These are phyloP conservation scores for Gila orcuttii DNA, from an alignment of 2,113 vertebrate genomes.

Conservation along the genomic window DNA sequence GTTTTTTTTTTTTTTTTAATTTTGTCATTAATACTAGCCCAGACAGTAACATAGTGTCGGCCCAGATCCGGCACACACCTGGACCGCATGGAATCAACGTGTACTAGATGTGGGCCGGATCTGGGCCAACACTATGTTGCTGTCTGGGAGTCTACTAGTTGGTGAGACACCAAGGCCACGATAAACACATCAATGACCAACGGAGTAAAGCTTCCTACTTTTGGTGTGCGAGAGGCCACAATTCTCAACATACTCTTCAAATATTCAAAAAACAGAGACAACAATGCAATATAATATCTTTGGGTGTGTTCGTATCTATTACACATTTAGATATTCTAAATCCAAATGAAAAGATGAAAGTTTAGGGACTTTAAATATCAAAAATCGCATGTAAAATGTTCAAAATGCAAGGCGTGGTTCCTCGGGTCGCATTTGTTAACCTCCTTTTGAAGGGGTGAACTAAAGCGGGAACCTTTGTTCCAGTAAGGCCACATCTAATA, in stretches of 20 bases:
- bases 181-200: conserved; percentile 46
- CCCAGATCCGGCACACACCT: no score
- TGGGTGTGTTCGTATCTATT: conserved; percentile 47
- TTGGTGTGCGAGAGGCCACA: conserved; percentile 53
- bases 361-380: conserved; percentile 44
- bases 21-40: conserved; percentile 38
- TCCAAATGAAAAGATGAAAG: conserved; percentile 3
- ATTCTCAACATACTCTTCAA: conserved; percentile 39
- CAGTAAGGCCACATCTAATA: conserved; percentile 80
- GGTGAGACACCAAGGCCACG: conserved; percentile 58
- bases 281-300: conserved; percentile 48
- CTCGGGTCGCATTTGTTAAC: conserved; percentile 31
- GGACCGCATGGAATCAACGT: no score
- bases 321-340: conserved; percentile 31
- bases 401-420: conserved; percentile 44
- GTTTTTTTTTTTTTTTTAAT: background rate
- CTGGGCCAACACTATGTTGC: no score
- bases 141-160: conserved; percentile 17
- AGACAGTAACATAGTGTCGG: no score
- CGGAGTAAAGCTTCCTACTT: conserved; percentile 55
- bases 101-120: no score
- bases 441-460: conserved; percentile 54
- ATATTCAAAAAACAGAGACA: conserved; percentile 27
- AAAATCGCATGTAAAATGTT: conserved; percentile 40
- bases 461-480: conserved; percentile 60